These are phyloP conservation scores for Escarpia spicata DNA, from an alignment of 2,888 invertebrate species.

Conservation along the genomic window DNA sequence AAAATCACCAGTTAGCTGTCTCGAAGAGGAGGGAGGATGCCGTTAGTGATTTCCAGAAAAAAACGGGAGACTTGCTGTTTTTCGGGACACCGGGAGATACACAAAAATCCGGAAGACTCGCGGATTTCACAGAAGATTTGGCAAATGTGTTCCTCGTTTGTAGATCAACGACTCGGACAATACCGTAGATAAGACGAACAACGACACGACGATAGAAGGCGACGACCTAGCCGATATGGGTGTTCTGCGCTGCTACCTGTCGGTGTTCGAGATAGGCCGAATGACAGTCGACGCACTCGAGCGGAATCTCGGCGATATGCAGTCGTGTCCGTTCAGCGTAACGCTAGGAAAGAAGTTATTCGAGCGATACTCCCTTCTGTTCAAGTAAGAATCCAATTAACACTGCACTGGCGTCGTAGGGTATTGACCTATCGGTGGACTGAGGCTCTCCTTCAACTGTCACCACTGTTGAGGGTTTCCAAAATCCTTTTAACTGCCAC, in stretches of 20 bases:
- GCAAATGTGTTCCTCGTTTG: neutral
- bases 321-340: neutral
- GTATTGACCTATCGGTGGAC: neutral
- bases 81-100: too few relatives aligned
- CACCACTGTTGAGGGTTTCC: too few relatives aligned
- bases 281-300: neutral
- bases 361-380: neutral
- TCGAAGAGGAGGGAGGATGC: too few relatives aligned
- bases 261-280: neutral
- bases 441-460: too few relatives aligned
- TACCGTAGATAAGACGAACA: neutral
- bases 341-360: neutral
- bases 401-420: neutral
- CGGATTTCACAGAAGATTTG: too few relatives aligned
- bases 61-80: too few relatives aligned
- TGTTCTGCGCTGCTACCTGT: neutral
- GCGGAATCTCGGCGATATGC: neutral
- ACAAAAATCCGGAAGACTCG: too few relatives aligned
- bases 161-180: neutral
- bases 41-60: too few relatives aligned
- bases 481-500: too few relatives aligned
- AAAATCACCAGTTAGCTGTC: too few relatives aligned
- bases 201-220: neutral
- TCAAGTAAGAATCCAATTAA: neutral
- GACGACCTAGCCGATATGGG: neutral